These are phyloP conservation scores for Malurus alboscapulatus DNA, from an alignment of 2,113 vertebrate genomes.

Conservation along the genomic window DNA sequence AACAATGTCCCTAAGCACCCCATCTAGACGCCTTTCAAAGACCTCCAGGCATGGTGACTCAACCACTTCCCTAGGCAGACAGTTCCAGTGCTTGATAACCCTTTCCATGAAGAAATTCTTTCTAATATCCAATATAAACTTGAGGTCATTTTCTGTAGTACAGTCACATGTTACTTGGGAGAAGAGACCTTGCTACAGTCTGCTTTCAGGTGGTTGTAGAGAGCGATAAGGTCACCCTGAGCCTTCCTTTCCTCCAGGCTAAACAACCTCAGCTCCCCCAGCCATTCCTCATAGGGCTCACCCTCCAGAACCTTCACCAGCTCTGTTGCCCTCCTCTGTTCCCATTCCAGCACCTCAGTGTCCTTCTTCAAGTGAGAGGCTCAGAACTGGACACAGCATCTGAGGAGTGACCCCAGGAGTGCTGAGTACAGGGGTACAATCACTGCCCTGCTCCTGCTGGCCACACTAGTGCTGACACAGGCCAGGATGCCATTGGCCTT, in stretches of 20 bases:
- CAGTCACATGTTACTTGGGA: not conserved
- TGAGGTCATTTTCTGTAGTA: not conserved
- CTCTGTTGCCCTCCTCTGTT: not conserved
- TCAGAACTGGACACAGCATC: not conserved
- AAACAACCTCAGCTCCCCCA: not conserved
- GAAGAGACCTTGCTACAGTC: not conserved
- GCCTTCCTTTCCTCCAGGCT: not conserved
- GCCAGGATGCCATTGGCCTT: not conserved
- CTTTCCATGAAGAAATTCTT: not conserved
- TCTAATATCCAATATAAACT: not conserved
- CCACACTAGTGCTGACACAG: not conserved
- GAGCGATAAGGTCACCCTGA: accelerated
- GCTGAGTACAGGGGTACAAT: accelerated
- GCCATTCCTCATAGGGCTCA: not conserved
- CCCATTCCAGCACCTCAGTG: not conserved
- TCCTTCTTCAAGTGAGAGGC: too few species aligned
- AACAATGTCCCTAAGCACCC: not conserved
- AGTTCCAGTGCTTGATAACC: not conserved
- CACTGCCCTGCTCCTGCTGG: not conserved
- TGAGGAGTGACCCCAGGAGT: accelerated
- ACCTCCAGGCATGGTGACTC: not conserved
- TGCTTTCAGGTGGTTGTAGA: not conserved
- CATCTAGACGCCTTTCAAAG: not conserved
- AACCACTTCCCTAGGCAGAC: not conserved
- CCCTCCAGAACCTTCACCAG: not conserved